Evolutionary conservation across 2,888 invertebrate genomes (phyloP).

Genomic region (Teleogryllus oceanicus): DNA sequence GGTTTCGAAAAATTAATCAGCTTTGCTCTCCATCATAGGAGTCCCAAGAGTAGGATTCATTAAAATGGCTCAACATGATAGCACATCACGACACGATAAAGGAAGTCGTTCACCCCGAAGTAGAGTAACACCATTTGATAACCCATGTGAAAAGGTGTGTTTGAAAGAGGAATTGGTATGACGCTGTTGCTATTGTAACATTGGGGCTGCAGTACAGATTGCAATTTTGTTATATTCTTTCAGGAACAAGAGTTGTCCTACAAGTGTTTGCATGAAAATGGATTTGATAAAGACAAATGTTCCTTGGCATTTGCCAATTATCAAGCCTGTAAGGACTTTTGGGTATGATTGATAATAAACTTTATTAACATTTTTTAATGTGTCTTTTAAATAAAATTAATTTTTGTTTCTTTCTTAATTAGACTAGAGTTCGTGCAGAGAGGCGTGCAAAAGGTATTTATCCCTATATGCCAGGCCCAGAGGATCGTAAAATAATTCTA

Average conservation of each 20-base stretch:
- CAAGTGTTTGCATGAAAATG: slow-evolving; percentile 67
- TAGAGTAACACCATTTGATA: slow-evolving; percentile 39
- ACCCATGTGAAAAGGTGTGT: slow-evolving; percentile 50
- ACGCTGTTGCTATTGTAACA: neutral
- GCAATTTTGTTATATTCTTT: slow-evolving; percentile 42
- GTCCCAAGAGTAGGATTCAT: too few relatives aligned
- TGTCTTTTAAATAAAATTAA: slow-evolving; percentile 3
- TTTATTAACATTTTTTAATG: neutral
- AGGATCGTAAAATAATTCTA: slow-evolving; percentile 67
- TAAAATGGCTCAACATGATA: too few relatives aligned
- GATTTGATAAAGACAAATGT: slow-evolving; percentile 65
- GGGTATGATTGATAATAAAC: slow-evolving; percentile 57
- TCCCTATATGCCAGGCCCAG: slow-evolving; percentile 65
- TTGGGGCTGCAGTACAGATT: slow-evolving; percentile 19
- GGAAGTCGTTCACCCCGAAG: slow-evolving; percentile 2
- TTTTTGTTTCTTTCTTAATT: neutral
- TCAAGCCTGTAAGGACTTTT: slow-evolving; percentile 74
- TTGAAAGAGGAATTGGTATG: neutral
- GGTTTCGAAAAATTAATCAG: too few relatives aligned
- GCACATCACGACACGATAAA: neutral
- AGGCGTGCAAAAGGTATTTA: slow-evolving; percentile 60
- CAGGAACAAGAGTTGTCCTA: slow-evolving; percentile 71
- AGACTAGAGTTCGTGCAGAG: slow-evolving; percentile 52
- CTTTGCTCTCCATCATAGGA: too few relatives aligned
- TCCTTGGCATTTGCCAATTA: slow-evolving; percentile 69